A percentile compares a stretch with the other conserved stretches of the same genome.
Evolutionary conservation across 2,888 invertebrate species (phyloP).

Genomic region (Protophormia terraenovae): DNA sequence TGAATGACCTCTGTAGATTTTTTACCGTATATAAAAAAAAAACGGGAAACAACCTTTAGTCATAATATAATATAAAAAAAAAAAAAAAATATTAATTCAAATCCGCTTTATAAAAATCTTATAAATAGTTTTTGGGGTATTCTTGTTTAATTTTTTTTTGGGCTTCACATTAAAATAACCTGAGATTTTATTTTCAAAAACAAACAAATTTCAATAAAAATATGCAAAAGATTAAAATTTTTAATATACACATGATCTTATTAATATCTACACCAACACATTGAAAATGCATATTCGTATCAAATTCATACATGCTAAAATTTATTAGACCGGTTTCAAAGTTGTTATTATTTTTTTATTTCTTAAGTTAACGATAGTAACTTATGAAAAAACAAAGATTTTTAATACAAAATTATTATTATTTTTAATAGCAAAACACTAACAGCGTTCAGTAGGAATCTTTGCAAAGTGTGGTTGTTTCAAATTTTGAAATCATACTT

Average conservation of each 20-base stretch:
- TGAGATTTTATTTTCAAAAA: background rate
- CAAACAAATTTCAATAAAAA: background rate
- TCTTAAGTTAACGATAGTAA: constrained; percentile 41
- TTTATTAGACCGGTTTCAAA: constrained; percentile 52
- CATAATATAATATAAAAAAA: background rate
- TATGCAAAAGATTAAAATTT: constrained; percentile 17
- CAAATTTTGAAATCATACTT: constrained; percentile 10
- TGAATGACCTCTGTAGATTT: background rate
- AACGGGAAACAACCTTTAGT: background rate
- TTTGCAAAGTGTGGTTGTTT: constrained; percentile 42
- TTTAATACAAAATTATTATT: background rate
- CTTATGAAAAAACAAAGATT: background rate
- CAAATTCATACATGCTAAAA: background rate
- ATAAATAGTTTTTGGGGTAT: background rate
- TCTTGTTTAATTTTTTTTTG: background rate
- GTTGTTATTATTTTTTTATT: background rate
- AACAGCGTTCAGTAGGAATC: constrained; percentile 43
- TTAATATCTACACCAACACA: background rate
- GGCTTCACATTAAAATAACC: background rate
- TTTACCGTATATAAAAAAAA: background rate
- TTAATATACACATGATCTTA: background rate
- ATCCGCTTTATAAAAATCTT: constrained; percentile 9
- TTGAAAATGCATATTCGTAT: background rate
- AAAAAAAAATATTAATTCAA: background rate
- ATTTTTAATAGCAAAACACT: constrained; percentile 27